A percentile compares a stretch with the other conserved stretches of the same genome.
These are phyloP conservation scores for Drosophila birchii DNA, from an alignment of 2,888 invertebrate species.

Conservation along the genomic window DNA sequence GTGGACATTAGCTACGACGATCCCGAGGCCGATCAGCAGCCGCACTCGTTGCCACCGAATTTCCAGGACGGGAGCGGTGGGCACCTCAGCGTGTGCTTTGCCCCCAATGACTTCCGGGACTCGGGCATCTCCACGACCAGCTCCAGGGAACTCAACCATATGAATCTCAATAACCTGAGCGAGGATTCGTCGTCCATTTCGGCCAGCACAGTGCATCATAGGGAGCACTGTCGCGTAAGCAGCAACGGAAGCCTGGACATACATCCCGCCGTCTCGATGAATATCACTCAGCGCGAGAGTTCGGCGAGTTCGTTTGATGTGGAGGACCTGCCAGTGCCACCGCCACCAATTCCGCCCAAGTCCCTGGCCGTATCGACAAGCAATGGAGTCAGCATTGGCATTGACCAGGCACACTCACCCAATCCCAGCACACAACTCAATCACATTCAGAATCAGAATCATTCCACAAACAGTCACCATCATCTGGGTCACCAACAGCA, in stretches of 20 bases:
- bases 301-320: conserved; percentile 82
- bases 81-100: conserved; percentile 77
- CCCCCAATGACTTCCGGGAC: conserved; percentile 84
- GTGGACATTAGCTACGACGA: conserved; percentile 86
- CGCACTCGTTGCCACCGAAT: conserved; percentile 71
- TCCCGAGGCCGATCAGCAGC: conserved; percentile 83
- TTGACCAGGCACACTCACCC: conserved; percentile 66
- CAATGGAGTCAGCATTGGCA: conserved; percentile 41
- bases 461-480: conserved; percentile 69
- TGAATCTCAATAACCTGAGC: conserved; percentile 80
- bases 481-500: conserved; percentile 51
- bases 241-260: conserved; percentile 75
- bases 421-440: conserved; percentile 54
- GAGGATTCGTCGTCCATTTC: conserved; percentile 79
- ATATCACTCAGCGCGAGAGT: conserved; percentile 81
- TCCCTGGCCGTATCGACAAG: conserved; percentile 69
- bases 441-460: conserved; percentile 58
- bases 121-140: conserved; percentile 85
- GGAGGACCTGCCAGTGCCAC: conserved; percentile 83
- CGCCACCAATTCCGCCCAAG: conserved; percentile 84
- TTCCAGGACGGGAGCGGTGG: conserved; percentile 71
- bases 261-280: conserved; percentile 55
- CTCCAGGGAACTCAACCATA: conserved; percentile 82
- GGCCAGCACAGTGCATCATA: conserved; percentile 77
- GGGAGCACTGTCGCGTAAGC: conserved; percentile 78